These are phyloP conservation scores for Troides oblongomaculatus DNA, from an alignment of 2,888 invertebrate genomes.

Conservation along the genomic window DNA sequence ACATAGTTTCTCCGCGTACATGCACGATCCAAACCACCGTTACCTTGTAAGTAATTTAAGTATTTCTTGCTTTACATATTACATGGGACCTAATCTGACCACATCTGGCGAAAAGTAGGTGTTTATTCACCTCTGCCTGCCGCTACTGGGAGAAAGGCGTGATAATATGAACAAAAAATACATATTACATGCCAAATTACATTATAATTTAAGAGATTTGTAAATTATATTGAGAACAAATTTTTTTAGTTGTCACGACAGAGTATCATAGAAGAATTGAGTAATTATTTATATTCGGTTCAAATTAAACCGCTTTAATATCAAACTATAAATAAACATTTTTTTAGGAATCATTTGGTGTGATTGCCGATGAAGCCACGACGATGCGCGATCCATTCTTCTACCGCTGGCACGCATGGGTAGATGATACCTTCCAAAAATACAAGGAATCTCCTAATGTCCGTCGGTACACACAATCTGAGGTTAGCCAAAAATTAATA, in stretches of 20 bases:
- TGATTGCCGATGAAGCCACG: conserved; percentile 90
- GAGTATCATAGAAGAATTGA: too few species aligned
- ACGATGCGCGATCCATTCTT: conserved; percentile 93
- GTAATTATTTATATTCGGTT: too few species aligned
- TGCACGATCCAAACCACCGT: conserved; percentile 86
- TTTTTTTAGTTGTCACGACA: too few species aligned
- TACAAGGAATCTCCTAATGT: conserved; percentile 79
- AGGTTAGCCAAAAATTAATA: conserved; percentile 44
- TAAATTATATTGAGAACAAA: too few species aligned
- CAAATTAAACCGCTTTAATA: too few species aligned
- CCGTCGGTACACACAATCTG: conserved; percentile 61
- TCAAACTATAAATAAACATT: not conserved
- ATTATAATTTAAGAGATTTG: too few species aligned
- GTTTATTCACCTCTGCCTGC: too few species aligned
- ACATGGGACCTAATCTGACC: not conserved
- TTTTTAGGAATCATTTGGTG: conserved; percentile 84
- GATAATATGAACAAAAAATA: not conserved
- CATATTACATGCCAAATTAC: not conserved
- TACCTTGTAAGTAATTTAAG: conserved; percentile 79
- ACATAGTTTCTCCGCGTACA: conserved; percentile 84
- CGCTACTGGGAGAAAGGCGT: too few species aligned
- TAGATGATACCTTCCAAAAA: conserved; percentile 87
- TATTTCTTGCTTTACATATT: not conserved
- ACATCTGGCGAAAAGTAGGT: too few species aligned
- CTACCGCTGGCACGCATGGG: conserved; percentile 90